Conservation (phyloP, 2,113 vertebrate species). For the Octodon degus region DNA sequence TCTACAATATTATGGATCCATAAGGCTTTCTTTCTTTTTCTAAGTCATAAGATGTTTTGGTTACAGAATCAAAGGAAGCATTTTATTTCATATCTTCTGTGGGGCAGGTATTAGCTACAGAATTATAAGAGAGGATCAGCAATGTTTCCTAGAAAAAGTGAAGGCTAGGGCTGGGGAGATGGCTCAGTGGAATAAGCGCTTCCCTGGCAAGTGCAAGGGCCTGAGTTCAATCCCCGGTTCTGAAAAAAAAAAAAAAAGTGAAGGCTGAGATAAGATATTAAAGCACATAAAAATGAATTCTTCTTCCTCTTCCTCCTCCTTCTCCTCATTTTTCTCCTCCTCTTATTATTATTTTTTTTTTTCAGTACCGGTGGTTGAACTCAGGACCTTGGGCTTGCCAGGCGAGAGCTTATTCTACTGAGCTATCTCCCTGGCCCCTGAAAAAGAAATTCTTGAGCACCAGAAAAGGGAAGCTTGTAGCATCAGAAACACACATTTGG, state of each 20-base stretch:
- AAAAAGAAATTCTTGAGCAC: background rate
- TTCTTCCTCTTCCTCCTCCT: no score
- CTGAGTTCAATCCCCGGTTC: no score
- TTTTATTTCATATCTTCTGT: background rate
- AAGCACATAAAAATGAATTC: background rate
- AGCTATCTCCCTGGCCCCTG: no score
- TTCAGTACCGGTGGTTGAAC: no score
- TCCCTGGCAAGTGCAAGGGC: no score
- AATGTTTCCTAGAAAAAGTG: background rate
- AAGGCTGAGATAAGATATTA: background rate
- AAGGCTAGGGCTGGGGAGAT: no score
- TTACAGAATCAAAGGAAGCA: background rate
- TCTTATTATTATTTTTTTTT: no score
- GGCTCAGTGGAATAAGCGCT: no score
- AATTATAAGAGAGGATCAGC: background rate
- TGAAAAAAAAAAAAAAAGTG: no score
- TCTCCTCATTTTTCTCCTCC: no score
- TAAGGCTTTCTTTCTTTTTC: background rate
- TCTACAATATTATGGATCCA: background rate
- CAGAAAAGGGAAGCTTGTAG: background rate
- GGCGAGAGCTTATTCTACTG: no score
- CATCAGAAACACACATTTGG: background rate
- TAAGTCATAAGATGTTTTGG: background rate
- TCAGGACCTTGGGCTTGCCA: no score
- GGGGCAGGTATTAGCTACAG: background rate